These are phyloP conservation scores for Thalassaphorura encarpata DNA, from an alignment of 1,140 invertebrate species.

Conservation along the genomic window DNA sequence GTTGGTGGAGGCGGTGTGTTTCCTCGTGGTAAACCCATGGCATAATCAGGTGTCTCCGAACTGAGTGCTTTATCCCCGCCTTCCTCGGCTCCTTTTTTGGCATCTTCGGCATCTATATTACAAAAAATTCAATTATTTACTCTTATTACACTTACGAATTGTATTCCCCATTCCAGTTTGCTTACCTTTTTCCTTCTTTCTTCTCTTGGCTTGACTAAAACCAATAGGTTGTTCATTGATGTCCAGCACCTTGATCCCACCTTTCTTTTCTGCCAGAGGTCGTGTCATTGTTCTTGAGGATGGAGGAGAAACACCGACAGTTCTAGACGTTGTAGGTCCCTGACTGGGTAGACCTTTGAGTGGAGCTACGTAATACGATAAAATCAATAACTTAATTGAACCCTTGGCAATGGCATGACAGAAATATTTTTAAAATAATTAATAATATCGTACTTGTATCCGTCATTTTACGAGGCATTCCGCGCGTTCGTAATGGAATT, in stretches of 20 bases:
- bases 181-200: slow-evolving; percentile 50
- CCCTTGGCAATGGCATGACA: no score
- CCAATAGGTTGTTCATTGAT: slow-evolving; percentile 80
- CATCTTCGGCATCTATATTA: slow-evolving; percentile 41
- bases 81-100: no score
- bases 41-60: slow-evolving; percentile 59
- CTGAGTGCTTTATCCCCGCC: no score
- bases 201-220: slow-evolving; percentile 50
- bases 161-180: no score
- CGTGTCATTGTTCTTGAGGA: slow-evolving; percentile 37
- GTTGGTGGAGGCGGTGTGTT: slow-evolving; percentile 35
- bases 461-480: slow-evolving; percentile 93
- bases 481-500: slow-evolving; percentile 78
- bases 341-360: slow-evolving; percentile 80
- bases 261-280: slow-evolving; percentile 55
- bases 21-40: slow-evolving; percentile 52
- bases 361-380: no score
- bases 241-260: slow-evolving; percentile 84
- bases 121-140: no score
- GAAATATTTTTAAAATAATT: slow-evolving; percentile 2
- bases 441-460: slow-evolving; percentile 63
- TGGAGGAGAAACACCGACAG: slow-evolving; percentile 36
- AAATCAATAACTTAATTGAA: no score
- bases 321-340: slow-evolving; percentile 45
- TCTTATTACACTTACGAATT: no score